A percentile compares a stretch with the other conserved stretches of the same genome.
Conservation (phyloP, 2,888 invertebrate species). For the Brassicogethes aeneus region DNA sequence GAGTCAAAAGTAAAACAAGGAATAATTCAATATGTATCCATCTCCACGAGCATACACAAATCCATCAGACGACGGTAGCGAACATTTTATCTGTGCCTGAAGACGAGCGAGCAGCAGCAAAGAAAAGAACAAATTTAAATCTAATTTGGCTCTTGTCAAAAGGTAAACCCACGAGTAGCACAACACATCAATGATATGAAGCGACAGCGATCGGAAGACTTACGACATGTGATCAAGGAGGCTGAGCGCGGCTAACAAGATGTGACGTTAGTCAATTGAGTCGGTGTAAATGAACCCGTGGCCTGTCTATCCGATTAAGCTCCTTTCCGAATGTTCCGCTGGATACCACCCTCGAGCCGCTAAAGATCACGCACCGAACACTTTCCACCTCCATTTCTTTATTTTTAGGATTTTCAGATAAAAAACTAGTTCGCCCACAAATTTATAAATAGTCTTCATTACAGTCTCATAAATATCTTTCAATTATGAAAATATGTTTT, state of each 20-base stretch:
- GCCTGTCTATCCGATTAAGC: constrained; percentile 31
- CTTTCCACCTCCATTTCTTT: no score
- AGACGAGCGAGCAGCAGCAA: no score
- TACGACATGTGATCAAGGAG: constrained; percentile 35
- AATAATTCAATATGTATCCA: constrained; percentile 1
- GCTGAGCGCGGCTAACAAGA: constrained; percentile 35
- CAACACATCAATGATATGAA: constrained; percentile 25
- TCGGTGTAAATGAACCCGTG: constrained; percentile 36
- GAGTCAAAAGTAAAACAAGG: constrained; percentile 1
- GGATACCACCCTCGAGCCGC: neutral
- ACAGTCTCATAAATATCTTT: no score
- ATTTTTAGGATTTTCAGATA: no score
- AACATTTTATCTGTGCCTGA: neutral
- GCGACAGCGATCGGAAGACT: constrained; percentile 28
- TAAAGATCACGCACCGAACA: neutral
- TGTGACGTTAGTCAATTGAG: constrained; percentile 36
- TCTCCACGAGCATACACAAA: neutral
- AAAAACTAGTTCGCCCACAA: no score
- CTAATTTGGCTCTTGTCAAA: constrained; percentile 27
- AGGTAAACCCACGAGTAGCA: constrained; percentile 18
- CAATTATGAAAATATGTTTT: no score
- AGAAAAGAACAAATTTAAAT: constrained; percentile 14
- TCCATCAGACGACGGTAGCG: neutral
- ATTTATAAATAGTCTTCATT: no score
- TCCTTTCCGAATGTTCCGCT: constrained; percentile 15